phyloP scores from a whole-genome alignment of 2,888 invertebrate species.

The Tupiocoris notatus region DNA sequence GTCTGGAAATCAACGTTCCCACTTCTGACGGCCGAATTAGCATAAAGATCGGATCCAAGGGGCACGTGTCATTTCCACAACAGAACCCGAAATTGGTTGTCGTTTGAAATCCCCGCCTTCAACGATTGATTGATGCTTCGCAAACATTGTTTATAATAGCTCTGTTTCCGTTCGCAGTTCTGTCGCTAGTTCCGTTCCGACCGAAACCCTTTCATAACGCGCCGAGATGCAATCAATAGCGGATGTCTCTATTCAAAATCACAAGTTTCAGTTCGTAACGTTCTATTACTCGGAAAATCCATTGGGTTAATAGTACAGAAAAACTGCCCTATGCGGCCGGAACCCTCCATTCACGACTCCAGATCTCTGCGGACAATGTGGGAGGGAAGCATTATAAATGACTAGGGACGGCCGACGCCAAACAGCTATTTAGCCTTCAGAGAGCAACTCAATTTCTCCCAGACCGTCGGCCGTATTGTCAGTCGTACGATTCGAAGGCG shows the following conservation, averaged over 20 bases:
- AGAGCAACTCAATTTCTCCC: neutral
- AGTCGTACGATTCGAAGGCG: neutral
- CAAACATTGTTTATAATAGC: neutral
- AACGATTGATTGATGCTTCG: neutral
- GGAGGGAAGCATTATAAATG: neutral
- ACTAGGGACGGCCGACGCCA: neutral
- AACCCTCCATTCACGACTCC: neutral
- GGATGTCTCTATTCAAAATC: neutral
- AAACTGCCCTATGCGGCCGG: neutral
- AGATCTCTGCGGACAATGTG: neutral
- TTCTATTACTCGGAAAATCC: neutral
- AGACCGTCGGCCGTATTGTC: neutral
- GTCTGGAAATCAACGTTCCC: neutral
- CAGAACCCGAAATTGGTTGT: neutral
- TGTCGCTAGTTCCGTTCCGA: neutral
- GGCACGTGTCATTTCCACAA: neutral
- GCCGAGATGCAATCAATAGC: neutral
- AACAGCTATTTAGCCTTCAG: neutral
- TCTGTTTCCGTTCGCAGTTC: neutral
- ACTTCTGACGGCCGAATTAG: neutral
- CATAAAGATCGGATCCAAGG: neutral
- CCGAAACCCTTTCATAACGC: too few species aligned
- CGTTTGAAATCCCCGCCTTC: neutral
- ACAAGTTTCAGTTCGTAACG: neutral
- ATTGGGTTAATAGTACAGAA: neutral